Evolutionary conservation across 2,797 vertebrate genomes (phyloP), one percentile per base, ranked within the genome.

Genomic region (Picus viridis): DNA sequence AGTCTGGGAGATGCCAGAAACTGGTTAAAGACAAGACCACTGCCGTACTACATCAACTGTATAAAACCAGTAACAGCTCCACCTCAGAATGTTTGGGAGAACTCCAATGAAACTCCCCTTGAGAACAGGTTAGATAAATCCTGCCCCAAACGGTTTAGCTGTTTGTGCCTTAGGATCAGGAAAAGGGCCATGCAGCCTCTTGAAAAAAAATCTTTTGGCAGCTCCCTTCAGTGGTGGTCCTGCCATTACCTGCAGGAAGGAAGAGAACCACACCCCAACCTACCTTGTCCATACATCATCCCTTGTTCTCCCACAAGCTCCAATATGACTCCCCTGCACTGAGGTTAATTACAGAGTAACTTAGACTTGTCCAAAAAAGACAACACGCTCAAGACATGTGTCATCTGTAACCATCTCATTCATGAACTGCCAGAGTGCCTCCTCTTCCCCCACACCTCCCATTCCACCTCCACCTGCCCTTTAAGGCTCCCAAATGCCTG

Each of bases 401-500:
- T 67, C 81, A 93, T 59, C 83, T 45, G 14, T 62, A 91, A 89
- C 77, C 23, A 78, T 59, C 70, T 94, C 87, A 91, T 90, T 95
- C 92, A 91, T 71, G 84, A 82, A 71, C 79, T 93, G 72, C 86
- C 74, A 92, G 74, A 86, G 56, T 77, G 36, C 68, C 54, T 92
- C 79, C 67, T 86, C 86, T 68, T 76, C 39, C 41, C 80, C 71
- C 73, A 67, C 64, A 80, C 19, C 51, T 87, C 77, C 68, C 68
- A 85, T 71, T 47, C 82, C 90, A 86, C 90, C 87, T 90, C 89
- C 32, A 12, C 80, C 84, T 94, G 94, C 76, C 92, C 88, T 93
- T 83, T 76, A 93, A 94, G 88, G 82, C 61, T 95, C 83, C 71
- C 81, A 79, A 96, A 88, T 79, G 79, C 88, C 84, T 94, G 68